Conservation (phyloP, 2,888 invertebrate species). For the Parnassius apollo region DNA sequence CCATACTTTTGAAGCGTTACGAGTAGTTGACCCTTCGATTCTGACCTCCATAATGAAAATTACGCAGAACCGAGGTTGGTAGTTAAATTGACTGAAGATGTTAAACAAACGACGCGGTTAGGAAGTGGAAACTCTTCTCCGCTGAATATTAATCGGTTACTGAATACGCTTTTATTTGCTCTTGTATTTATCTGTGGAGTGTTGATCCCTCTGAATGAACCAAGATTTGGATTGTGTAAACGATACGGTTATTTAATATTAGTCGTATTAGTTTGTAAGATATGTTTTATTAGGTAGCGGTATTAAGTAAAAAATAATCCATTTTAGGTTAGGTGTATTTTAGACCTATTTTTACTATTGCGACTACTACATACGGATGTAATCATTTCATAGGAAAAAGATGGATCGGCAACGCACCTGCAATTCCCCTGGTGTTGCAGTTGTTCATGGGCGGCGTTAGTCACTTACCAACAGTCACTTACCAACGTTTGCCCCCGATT, state of each 20-base stretch:
- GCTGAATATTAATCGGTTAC: conserved; percentile 60
- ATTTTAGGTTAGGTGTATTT: too few species aligned
- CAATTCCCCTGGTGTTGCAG: too few species aligned
- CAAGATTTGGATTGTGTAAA: conserved; percentile 4
- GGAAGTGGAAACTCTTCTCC: conserved; percentile 26
- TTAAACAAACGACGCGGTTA: conserved; percentile 28
- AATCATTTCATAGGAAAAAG: too few species aligned
- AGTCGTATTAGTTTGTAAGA: too few species aligned
- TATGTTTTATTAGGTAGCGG: too few species aligned
- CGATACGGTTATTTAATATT: conserved; percentile 9
- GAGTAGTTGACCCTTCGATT: conserved; percentile 20
- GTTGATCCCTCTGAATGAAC: conserved; percentile 20
- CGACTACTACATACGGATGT: too few species aligned
- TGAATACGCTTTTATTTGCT: conserved; percentile 78
- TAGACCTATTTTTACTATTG: too few species aligned
- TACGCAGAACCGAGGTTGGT: conserved; percentile 24
- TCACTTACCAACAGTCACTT: too few species aligned
- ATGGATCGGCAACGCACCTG: too few species aligned
- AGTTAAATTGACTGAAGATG: conserved; percentile 27
- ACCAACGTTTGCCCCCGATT: too few species aligned
- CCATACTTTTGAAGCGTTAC: conserved; percentile 12
- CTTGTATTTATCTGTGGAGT: conserved; percentile 42
- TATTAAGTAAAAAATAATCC: too few species aligned
- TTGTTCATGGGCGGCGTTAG: too few species aligned
- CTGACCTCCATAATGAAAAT: conserved; percentile 24